Base-by-base conservation (phyloP, 2,113 vertebrate genomes). In the Aplodontia rufa region DNA sequence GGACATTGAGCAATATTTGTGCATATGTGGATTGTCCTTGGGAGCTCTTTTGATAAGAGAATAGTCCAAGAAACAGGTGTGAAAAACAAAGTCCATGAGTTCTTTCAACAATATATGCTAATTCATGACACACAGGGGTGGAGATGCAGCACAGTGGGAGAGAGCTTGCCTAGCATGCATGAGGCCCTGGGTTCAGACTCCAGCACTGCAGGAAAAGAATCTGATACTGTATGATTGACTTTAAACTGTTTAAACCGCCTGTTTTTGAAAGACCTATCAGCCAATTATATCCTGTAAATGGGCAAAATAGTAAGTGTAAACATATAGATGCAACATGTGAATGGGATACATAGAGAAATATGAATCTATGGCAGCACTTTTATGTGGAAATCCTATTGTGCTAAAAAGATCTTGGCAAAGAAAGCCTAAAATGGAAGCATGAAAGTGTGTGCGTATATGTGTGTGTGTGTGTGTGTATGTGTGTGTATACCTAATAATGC, bases 331-430 rank as follows among this genome's bases (percentile, higher is more conserved):
- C 64, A 69, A 82, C 32, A 40, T 75, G 24, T 85, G 86, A 81
- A 68, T 68, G 66, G 53, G 47, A 66, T 30, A 62, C 6, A 26
- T 58, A 58, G 24, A 58, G 45, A 24, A 72, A 40, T 60, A 28
- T 12, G 74, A 79, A 26, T 87, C 37, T 94, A 35, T 95, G 58
- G 47, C 19, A 51, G 53, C 69, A 53, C 40, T 55, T 79, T 0
- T 76, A 78, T 82, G 26, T 69, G 42, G 58, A 64, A 96, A 20
- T 83, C 42, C 28, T 89, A 40, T 75, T 74, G 16, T 62, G 58
- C 60, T 91, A 49, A 64, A 82, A 95, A 93, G 69, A 68, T 87
- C 45, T 87, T 92, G 76, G 55, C 81, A 84, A n/a, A 87, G 35
- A 93, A 55, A 82, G 24, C 42, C 58, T 68, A 12, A 89, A 81